Percentiles rank a stretch among this genome's conserved stretches.
Evolutionary conservation across 2,113 vertebrate genomes (phyloP).

Genomic region (Forbesichthys agassizii): DNA sequence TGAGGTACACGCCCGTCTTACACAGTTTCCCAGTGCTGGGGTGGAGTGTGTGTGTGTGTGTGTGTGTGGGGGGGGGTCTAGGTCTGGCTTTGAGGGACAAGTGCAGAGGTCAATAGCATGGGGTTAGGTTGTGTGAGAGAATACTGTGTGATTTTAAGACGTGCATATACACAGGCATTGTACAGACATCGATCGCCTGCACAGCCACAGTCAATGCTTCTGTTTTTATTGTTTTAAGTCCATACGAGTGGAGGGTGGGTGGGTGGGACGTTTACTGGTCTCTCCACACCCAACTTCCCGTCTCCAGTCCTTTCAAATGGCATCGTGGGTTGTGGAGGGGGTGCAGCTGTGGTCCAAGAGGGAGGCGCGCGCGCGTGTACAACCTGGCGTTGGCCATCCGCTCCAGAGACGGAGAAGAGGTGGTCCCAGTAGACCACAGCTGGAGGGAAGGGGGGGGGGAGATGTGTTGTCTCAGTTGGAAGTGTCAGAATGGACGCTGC

Average conservation of each 20-base stretch:
- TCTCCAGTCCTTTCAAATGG: constrained; percentile 26
- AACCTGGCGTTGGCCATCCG: constrained; percentile 30
- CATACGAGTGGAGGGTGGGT: constrained; percentile 12
- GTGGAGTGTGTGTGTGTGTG: background rate
- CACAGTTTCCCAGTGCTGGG: constrained; percentile 68
- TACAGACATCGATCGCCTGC: constrained; percentile 68
- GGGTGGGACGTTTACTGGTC: constrained; percentile 4
- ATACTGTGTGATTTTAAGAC: constrained; percentile 63
- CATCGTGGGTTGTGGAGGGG: constrained; percentile 28
- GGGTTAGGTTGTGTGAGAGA: constrained; percentile 63
- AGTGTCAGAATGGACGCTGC: constrained; percentile 84
- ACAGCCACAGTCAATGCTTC: constrained; percentile 56
- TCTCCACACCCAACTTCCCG: constrained; percentile 36
- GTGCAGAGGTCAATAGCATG: constrained; percentile 62
- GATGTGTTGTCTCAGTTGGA: constrained; percentile 77
- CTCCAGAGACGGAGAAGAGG: constrained; percentile 25
- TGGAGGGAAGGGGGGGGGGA: constrained; percentile 30
- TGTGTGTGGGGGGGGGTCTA: too few species aligned
- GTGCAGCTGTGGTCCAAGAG: constrained; percentile 64
- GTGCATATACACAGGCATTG: constrained; percentile 70
- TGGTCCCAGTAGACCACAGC: constrained; percentile 26
- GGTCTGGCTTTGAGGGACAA: constrained; percentile 5
- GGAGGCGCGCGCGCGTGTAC: constrained; percentile 41
- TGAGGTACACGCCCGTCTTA: constrained; percentile 56
- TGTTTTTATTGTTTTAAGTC: constrained; percentile 52